Evolutionary conservation across 2,113 vertebrate genomes (phyloP).

Genomic region (Onychorhynchus coronatus): DNA sequence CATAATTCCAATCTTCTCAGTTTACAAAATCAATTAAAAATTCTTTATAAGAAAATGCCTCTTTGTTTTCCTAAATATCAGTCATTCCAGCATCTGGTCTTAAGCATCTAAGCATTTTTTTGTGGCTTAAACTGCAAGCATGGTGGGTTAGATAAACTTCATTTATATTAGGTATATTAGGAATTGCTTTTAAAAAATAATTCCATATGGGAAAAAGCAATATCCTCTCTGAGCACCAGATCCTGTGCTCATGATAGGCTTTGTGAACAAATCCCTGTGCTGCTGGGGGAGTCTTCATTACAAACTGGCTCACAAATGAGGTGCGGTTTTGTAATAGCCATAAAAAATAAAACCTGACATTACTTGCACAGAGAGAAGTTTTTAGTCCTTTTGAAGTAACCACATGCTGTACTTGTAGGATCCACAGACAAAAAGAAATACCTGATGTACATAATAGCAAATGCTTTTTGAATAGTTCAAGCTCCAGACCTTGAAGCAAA

Average conservation of each 20-base stretch:
- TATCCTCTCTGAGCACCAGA: background rate
- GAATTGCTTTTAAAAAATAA: background rate
- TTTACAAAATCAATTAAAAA: background rate
- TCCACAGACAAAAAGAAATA: conserved; percentile 30
- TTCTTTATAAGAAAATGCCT: background rate
- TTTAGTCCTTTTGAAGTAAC: background rate
- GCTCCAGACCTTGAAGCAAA: background rate
- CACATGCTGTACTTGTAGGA: background rate
- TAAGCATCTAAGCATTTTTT: background rate
- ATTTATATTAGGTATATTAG: background rate
- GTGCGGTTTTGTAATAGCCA: background rate
- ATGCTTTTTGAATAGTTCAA: background rate
- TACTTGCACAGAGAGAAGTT: background rate
- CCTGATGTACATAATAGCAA: background rate
- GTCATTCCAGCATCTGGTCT: background rate
- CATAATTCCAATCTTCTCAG: background rate
- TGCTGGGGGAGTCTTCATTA: background rate
- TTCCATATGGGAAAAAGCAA: background rate
- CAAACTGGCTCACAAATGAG: background rate
- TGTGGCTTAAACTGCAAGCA: background rate
- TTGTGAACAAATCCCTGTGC: background rate
- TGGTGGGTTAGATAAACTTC: background rate
- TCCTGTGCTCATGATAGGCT: background rate
- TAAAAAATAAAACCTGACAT: background rate
- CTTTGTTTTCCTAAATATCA: background rate